Percentiles rank a stretch among this genome's conserved stretches.
Conservation (phyloP, 2,797 vertebrate genomes). For the Megalops cyprinoides region DNA sequence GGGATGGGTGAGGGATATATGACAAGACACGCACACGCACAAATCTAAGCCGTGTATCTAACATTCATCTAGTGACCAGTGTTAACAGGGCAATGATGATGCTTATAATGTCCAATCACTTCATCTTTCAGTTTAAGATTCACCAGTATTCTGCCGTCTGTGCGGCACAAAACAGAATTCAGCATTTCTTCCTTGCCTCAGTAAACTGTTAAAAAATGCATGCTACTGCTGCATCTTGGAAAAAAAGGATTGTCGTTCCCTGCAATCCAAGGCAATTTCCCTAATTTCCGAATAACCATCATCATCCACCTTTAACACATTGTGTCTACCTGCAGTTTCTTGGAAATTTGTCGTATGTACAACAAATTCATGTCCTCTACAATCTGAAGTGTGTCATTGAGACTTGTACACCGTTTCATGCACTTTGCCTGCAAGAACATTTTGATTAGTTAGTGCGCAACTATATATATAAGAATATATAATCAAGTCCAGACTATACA, state of each 20-base stretch:
- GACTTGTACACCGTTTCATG: slow-evolving; percentile 48
- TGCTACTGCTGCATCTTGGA: too few species aligned
- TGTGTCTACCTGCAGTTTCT: slow-evolving; percentile 56
- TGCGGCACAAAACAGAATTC: neutral
- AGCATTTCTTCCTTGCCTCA: too few species aligned
- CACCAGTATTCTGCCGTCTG: neutral
- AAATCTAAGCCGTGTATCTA: too few species aligned
- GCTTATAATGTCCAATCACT: slow-evolving; percentile 17
- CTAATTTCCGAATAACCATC: slow-evolving; percentile 29
- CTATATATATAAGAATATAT: slow-evolving; percentile 2
- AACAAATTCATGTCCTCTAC: slow-evolving; percentile 59
- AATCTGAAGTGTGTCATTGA: slow-evolving; percentile 56
- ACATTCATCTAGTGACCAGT: slow-evolving; percentile 10
- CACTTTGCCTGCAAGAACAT: slow-evolving; percentile 51
- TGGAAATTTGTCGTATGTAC: slow-evolving; percentile 60
- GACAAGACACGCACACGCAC: too few species aligned
- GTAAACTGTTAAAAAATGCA: too few species aligned
- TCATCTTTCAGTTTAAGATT: neutral
- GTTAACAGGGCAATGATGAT: slow-evolving; percentile 35
- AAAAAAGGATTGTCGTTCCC: too few species aligned
- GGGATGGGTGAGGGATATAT: too few species aligned
- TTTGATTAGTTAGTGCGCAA: slow-evolving; percentile 37
- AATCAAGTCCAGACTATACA: neutral
- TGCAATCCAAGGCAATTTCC: too few species aligned
- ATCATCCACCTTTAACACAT: slow-evolving; percentile 29